phyloP scores from a whole-genome alignment of 2,113 vertebrate genomes.

The Panthera tigris region DNA sequence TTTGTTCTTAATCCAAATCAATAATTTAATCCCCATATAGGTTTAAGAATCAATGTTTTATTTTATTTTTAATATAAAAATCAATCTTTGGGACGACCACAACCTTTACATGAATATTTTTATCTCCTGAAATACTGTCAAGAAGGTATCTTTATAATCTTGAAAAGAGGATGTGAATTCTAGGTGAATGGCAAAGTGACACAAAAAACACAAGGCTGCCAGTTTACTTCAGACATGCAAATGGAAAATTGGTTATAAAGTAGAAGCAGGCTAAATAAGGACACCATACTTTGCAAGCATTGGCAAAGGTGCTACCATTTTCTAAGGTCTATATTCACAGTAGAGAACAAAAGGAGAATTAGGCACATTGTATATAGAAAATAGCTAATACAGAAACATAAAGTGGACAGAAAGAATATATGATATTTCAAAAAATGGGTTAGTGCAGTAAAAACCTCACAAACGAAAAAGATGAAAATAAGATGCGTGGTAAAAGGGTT shows the following conservation, averaged over 20 bases:
- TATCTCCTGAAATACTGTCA: conserved; percentile 78
- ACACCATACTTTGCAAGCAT: background rate
- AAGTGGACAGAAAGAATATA: background rate
- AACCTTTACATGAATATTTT: conserved; percentile 56
- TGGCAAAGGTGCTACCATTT: background rate
- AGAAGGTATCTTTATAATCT: conserved; percentile 77
- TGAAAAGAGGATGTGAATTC: conserved; percentile 79
- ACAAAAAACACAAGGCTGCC: conserved; percentile 72
- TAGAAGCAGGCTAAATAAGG: background rate
- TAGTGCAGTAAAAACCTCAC: background rate
- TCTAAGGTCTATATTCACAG: background rate
- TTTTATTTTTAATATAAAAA: conserved; percentile 66
- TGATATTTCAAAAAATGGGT: background rate
- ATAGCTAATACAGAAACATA: background rate
- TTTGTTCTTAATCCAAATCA: conserved; percentile 51
- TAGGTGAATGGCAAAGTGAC: conserved; percentile 76
- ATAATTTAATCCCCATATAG: conserved; percentile 50
- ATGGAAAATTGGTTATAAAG: background rate
- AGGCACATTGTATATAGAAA: background rate
- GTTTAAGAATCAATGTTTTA: conserved; percentile 32
- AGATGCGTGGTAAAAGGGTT: background rate
- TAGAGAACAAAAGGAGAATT: conserved; percentile 3
- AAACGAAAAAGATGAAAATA: conserved; percentile 42
- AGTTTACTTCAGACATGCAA: conserved; percentile 69
- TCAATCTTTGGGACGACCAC: conserved; percentile 67